Conservation (phyloP, 2,113 vertebrate species). For the Halichoeres trimaculatus region DNA sequence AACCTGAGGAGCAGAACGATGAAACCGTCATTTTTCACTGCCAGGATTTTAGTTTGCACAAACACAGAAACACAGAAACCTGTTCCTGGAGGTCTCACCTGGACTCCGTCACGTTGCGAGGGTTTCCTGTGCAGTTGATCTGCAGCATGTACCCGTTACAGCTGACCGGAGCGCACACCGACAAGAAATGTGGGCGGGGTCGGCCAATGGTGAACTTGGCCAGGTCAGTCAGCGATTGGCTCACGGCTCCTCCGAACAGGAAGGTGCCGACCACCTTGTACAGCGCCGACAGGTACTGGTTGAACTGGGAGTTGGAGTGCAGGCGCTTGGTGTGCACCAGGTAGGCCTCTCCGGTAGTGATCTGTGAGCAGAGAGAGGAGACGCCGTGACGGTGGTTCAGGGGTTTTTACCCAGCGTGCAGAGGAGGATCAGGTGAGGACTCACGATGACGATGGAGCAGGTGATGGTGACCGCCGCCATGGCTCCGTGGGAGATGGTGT, state of each 20-base stretch:
- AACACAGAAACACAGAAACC: too few species aligned
- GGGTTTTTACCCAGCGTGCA: background rate
- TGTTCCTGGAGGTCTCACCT: slow-evolving; percentile 86
- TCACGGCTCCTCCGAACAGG: slow-evolving; percentile 87
- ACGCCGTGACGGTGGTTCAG: background rate
- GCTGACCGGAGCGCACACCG: slow-evolving; percentile 86
- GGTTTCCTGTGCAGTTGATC: slow-evolving; percentile 86
- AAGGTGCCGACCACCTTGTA: slow-evolving; percentile 92
- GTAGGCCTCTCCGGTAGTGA: slow-evolving; percentile 90
- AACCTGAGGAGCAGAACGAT: slow-evolving; percentile 79
- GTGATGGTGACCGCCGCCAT: slow-evolving; percentile 93
- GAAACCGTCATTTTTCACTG: too few species aligned
- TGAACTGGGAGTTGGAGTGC: slow-evolving; percentile 91
- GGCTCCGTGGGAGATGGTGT: slow-evolving; percentile 92
- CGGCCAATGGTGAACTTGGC: slow-evolving; percentile 95
- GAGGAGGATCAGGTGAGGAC: slow-evolving; percentile 41
- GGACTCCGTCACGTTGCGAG: slow-evolving; percentile 87
- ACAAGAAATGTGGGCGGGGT: slow-evolving; percentile 92
- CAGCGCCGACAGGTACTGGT: slow-evolving; percentile 92
- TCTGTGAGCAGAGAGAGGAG: slow-evolving; percentile 73
- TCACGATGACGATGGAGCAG: slow-evolving; percentile 90
- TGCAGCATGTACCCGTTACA: slow-evolving; percentile 86
- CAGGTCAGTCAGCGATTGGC: slow-evolving; percentile 92
- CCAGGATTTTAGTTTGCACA: too few species aligned
- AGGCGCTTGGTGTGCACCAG: slow-evolving; percentile 90